A percentile compares a stretch with the other conserved stretches of the same genome.
Evolutionary conservation across 2,888 invertebrate genomes (phyloP).

Genomic region (Philopedon plagiatum): DNA sequence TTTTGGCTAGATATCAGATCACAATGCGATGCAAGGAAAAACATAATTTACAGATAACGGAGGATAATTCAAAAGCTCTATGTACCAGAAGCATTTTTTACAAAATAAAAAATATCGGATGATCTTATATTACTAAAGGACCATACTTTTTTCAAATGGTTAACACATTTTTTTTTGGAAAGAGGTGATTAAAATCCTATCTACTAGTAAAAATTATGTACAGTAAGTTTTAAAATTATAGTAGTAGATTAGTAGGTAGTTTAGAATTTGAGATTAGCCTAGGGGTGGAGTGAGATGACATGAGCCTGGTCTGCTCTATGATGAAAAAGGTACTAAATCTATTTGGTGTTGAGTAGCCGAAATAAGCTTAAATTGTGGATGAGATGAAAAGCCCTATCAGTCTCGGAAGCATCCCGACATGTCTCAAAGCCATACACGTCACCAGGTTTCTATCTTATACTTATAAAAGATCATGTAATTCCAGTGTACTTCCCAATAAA

Average conservation of each 20-base stretch:
- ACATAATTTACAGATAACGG: no score
- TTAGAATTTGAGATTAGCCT: slow-evolving; percentile 45
- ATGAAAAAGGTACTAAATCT: neutral
- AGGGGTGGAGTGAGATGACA: slow-evolving; percentile 8
- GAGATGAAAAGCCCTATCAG: neutral
- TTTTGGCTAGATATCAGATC: no score
- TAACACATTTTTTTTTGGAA: slow-evolving; percentile 41
- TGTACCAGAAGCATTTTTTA: no score
- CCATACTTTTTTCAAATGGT: slow-evolving; percentile 37
- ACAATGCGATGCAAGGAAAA: no score
- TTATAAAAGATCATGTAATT: no score
- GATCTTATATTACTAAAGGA: slow-evolving; percentile 12
- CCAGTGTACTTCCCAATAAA: no score
- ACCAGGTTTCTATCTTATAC: no score
- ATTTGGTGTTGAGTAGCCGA: neutral
- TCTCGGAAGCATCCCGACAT: no score
- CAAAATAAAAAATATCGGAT: no score
- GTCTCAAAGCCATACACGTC: no score
- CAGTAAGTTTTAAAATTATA: slow-evolving; percentile 26
- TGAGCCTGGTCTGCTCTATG: neutral
- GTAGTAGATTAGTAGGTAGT: slow-evolving; percentile 20
- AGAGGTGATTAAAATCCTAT: slow-evolving; percentile 35
- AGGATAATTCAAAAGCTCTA: no score
- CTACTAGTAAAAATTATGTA: slow-evolving; percentile 39
- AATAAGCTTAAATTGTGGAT: neutral